Conservation (phyloP, 1,140 invertebrate species). For the Meloidogyne exigua region DNA sequence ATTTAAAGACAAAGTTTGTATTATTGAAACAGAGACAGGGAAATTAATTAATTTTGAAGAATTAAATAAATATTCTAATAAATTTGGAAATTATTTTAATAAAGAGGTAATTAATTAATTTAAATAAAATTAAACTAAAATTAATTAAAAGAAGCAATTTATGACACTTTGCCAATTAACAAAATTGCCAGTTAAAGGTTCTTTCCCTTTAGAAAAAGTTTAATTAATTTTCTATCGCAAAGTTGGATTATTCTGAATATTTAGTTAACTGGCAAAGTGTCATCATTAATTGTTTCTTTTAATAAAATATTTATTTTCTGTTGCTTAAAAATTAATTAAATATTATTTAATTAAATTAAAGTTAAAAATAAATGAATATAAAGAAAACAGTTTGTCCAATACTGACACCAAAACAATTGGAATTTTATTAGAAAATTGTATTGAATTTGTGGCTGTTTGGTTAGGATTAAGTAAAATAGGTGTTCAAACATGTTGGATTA, state of each 20-base stretch:
- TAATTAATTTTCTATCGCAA: too few species aligned
- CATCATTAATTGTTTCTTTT: too few species aligned
- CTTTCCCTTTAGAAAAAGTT: too few species aligned
- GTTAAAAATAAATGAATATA: not conserved
- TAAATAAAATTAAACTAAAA: too few species aligned
- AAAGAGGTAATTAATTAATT: not conserved
- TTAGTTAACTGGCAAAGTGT: too few species aligned
- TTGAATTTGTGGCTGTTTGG: not conserved
- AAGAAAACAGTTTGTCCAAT: not conserved
- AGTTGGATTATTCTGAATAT: too few species aligned
- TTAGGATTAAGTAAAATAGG: not conserved
- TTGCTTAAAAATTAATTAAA: not conserved
- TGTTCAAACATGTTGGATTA: not conserved
- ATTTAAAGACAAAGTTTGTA: not conserved
- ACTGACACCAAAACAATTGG: not conserved
- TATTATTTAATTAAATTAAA: not conserved
- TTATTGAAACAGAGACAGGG: not conserved
- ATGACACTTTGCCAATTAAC: too few species aligned
- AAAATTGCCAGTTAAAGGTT: too few species aligned
- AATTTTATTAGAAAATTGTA: constrained; percentile 3
- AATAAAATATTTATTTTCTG: too few species aligned
- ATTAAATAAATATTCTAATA: not conserved
- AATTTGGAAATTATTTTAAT: constrained; percentile 5
- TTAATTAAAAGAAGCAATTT: too few species aligned
- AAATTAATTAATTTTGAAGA: not conserved